Conservation (phyloP, 2,113 vertebrate species). For the Peromyscus leucopus region DNA sequence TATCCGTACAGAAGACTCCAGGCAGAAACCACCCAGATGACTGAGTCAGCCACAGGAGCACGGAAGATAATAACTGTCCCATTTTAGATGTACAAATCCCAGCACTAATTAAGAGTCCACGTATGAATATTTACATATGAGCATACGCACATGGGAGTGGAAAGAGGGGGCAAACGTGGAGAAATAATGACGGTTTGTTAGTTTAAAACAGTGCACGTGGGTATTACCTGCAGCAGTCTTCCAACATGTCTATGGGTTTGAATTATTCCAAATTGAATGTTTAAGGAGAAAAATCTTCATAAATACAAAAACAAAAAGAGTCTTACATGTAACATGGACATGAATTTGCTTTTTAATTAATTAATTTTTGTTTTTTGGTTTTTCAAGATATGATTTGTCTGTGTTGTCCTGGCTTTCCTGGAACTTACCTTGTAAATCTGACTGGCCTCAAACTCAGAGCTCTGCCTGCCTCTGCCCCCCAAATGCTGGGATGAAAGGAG, state of each 20-base stretch:
- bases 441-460: neutral
- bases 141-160: too few species aligned
- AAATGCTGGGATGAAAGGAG: neutral
- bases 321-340: neutral
- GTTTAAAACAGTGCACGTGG: neutral
- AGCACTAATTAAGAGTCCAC: neutral
- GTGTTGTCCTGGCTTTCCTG: neutral
- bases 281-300: neutral
- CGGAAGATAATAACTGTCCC: neutral
- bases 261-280: neutral
- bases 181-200: neutral
- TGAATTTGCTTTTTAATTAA: neutral
- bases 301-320: neutral
- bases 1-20: neutral
- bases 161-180: neutral
- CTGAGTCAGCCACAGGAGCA: neutral
- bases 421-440: neutral
- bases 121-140: neutral
- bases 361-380: neutral
- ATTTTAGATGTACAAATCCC: neutral
- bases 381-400: neutral
- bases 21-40: neutral
- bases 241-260: neutral
- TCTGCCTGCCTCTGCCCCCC: neutral
- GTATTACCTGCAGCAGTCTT: neutral